These are phyloP conservation scores for Carpatolechia fugitivella DNA, from an alignment of 2,888 invertebrate genomes.

Conservation along the genomic window DNA sequence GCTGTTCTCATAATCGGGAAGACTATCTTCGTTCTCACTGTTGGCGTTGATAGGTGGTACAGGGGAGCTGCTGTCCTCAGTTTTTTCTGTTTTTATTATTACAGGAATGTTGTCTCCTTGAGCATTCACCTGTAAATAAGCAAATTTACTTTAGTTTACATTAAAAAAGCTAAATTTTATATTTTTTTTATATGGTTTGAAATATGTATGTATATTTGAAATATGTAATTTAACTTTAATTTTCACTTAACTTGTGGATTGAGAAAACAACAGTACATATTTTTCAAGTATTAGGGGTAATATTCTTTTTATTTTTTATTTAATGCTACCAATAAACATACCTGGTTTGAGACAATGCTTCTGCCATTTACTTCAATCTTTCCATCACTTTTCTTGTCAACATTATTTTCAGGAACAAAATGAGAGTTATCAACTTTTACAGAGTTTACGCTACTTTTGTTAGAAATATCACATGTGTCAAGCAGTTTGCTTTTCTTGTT, in stretches of 20 bases:
- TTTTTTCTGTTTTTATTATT: constrained; percentile 61
- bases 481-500: constrained; percentile 60
- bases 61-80: constrained; percentile 57
- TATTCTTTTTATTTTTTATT: too few species aligned
- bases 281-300: too few species aligned
- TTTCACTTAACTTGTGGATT: too few species aligned
- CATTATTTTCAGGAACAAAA: constrained; percentile 49
- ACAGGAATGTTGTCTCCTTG: constrained; percentile 60
- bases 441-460: constrained; percentile 51
- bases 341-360: constrained; percentile 48
- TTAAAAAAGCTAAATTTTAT: too few species aligned
- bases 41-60: constrained; percentile 42
- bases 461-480: constrained; percentile 64
- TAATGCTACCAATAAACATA: constrained; percentile 30
- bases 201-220: too few species aligned
- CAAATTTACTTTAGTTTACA: too few species aligned
- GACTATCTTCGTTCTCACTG: constrained; percentile 68
- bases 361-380: constrained; percentile 64
- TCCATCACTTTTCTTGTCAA: constrained; percentile 60
- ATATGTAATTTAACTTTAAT: too few species aligned
- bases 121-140: constrained; percentile 39
- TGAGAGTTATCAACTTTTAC: constrained; percentile 51
- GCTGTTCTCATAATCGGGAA: constrained; percentile 75
- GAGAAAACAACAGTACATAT: background rate
- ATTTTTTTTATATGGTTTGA: background rate